Percentiles rank a stretch among this genome's conserved stretches.
Evolutionary conservation across 2,113 vertebrate species (phyloP).

Genomic region (Lagenorhynchus albirostris): DNA sequence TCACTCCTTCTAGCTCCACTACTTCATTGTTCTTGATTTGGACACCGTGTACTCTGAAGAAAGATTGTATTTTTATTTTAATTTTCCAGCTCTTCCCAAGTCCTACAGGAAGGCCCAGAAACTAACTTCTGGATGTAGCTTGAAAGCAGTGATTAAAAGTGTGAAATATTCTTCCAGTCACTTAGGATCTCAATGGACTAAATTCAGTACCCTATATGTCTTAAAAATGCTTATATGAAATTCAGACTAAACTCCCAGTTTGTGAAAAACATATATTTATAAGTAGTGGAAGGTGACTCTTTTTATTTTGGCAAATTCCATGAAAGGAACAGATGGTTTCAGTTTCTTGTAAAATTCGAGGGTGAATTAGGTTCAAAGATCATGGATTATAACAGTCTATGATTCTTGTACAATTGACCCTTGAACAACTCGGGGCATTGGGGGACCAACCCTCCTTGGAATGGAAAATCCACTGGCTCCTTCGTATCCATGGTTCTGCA

Average conservation of each 20-base stretch:
- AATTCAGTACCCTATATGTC: not conserved
- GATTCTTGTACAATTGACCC: not conserved
- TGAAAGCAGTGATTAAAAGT: not conserved
- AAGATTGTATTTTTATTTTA: not conserved
- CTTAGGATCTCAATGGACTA: not conserved
- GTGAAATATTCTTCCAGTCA: not conserved
- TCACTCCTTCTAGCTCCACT: not conserved
- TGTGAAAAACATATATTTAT: not conserved
- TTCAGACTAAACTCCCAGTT: not conserved
- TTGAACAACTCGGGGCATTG: fast-evolving
- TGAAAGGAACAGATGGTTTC: not conserved
- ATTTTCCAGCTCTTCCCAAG: not conserved
- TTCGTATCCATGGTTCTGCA: not conserved
- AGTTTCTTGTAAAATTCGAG: not conserved
- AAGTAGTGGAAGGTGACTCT: not conserved
- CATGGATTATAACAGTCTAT: not conserved
- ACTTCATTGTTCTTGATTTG: not conserved
- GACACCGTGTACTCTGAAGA: not conserved
- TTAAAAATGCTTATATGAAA: not conserved
- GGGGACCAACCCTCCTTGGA: not conserved
- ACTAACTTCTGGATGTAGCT: not conserved
- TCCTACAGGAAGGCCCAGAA: not conserved
- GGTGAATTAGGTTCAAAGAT: not conserved
- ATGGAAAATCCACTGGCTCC: not conserved
- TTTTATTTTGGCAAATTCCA: not conserved